A percentile compares a stretch with the other conserved stretches of the same genome.
These are phyloP conservation scores for Syrphus vitripennis DNA, from an alignment of 2,888 invertebrate genomes.

Conservation along the genomic window DNA sequence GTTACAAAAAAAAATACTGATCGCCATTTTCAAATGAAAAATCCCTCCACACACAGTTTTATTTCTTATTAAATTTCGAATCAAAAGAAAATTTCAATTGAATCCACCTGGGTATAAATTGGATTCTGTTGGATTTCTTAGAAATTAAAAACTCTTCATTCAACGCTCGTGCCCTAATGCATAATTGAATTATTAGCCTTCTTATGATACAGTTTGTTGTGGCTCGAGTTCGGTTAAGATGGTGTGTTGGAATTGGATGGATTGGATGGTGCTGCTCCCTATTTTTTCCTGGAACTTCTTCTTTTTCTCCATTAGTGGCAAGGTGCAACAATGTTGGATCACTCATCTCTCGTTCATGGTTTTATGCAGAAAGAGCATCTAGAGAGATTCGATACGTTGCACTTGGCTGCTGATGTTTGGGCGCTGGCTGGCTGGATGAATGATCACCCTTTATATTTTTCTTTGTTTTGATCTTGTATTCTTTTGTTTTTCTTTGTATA, in stretches of 20 bases:
- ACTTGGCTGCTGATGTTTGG: conserved; percentile 20
- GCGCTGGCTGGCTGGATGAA: too few relatives aligned
- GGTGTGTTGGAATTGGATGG: not conserved
- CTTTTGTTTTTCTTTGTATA: not conserved
- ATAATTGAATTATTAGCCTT: conserved; percentile 65
- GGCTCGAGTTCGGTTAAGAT: conserved; percentile 1
- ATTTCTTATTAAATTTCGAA: conserved; percentile 63
- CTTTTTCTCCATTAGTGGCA: conserved; percentile 54
- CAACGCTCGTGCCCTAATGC: conserved; percentile 71
- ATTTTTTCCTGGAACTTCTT: conserved; percentile 41
- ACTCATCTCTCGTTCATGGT: conserved; percentile 47
- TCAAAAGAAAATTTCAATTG: conserved; percentile 67
- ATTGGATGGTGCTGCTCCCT: conserved; percentile 8
- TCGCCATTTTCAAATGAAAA: conserved; percentile 61
- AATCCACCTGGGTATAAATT: conserved; percentile 65
- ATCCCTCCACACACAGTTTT: conserved; percentile 32
- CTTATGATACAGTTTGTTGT: not conserved
- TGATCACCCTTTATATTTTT: conserved; percentile 15
- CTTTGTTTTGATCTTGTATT: conserved; percentile 18
- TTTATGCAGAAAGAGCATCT: conserved; percentile 22
- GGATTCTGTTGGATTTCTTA: conserved; percentile 52
- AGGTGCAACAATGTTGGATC: conserved; percentile 71
- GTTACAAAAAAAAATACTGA: not conserved
- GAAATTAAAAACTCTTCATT: conserved; percentile 43
- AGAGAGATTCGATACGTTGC: conserved; percentile 40